Conservation (phyloP, 1,140 invertebrate species). For the Pseudachorutes palmiensis region DNA sequence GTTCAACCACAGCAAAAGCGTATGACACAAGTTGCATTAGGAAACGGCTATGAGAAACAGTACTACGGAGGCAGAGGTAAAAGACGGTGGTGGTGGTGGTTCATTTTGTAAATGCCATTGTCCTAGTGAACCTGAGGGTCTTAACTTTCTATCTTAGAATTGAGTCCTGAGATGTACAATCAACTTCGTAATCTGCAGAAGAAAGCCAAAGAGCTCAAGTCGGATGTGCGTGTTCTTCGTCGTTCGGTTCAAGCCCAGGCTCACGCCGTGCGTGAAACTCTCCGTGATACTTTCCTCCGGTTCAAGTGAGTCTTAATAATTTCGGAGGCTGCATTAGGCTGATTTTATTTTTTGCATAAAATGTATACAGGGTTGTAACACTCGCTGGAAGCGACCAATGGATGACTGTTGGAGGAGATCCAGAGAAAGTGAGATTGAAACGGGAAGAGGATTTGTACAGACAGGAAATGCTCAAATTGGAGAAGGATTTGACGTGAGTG, state of each 20-base stretch:
- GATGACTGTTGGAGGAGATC: slow-evolving; percentile 26
- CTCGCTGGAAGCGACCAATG: slow-evolving; percentile 35
- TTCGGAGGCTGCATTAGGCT: not conserved
- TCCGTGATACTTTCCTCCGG: slow-evolving; percentile 78
- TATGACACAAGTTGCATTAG: not conserved
- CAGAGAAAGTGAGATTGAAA: slow-evolving; percentile 44
- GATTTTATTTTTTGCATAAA: too few relatives aligned
- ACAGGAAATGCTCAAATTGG: slow-evolving; percentile 78
- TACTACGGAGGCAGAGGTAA: not conserved
- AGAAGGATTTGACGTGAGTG: slow-evolving; percentile 75
- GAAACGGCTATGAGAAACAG: not conserved
- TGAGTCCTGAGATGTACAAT: slow-evolving; percentile 78
- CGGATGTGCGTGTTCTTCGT: slow-evolving; percentile 77
- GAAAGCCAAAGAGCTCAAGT: slow-evolving; percentile 77
- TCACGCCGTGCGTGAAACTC: slow-evolving; percentile 79
- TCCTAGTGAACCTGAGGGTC: not conserved
- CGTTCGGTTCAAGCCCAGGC: slow-evolving; percentile 83
- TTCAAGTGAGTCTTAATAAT: slow-evolving; percentile 53
- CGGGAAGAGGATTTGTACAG: slow-evolving; percentile 80
- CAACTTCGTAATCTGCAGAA: slow-evolving; percentile 75
- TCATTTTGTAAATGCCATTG: slow-evolving; percentile 15
- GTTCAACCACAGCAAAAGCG: not conserved
- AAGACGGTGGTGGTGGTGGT: not conserved
- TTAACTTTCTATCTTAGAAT: slow-evolving; percentile 48
- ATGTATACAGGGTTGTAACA: slow-evolving; percentile 31